Base-by-base conservation (phyloP, 2,888 invertebrate species). In the Coelinius sp. region DNA sequence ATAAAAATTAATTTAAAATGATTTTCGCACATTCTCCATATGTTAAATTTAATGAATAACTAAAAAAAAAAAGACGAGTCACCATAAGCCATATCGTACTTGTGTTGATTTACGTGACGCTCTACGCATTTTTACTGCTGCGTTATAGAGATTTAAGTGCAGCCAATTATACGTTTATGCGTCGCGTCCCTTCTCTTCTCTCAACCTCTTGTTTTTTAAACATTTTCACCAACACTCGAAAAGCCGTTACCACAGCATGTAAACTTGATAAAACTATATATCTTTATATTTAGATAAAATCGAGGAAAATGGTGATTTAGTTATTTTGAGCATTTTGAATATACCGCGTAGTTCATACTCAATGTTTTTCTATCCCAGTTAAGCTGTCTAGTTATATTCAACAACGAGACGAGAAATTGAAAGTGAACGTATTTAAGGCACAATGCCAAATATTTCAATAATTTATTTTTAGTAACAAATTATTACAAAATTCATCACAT, bases 101-200 rank as follows among this genome's bases (percentile, higher is more conserved):
- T 80, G 81, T 81, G 81, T 84, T 86, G 84, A 86, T 87, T 86
- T 86, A 87, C 82, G 83, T 80, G 80, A 78, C 80, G 82, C 80
- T 81, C 81, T 77, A 78, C 78, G 82, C 81, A 85, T 86, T 86
- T 86, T 86, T 86, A 86, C 83, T 82, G 82, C 85, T 81, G 78
- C 80, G 82, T 85, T 86, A 85, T 86, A 85, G 82, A 84, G 84
- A 86, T 85, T 86, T 86, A 86, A 86, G 85, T 83, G 83, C 82
- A 81, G 83, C 85, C 85, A 86, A 86, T 87, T 87, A 86, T 86
- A 85, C 84, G 82, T 87, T 85, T 85, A 85, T 82, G 83, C 81
- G 77, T 78, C 77, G n/a, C n/a, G 76, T 76, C 77, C 75, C 74
- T 75, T 64, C 75, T 76, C 75, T 72, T 59, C 70, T 73, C 71